Evolutionary conservation across 1,140 invertebrate genomes (phyloP).

Genomic region (Drosophila paulistorum): DNA sequence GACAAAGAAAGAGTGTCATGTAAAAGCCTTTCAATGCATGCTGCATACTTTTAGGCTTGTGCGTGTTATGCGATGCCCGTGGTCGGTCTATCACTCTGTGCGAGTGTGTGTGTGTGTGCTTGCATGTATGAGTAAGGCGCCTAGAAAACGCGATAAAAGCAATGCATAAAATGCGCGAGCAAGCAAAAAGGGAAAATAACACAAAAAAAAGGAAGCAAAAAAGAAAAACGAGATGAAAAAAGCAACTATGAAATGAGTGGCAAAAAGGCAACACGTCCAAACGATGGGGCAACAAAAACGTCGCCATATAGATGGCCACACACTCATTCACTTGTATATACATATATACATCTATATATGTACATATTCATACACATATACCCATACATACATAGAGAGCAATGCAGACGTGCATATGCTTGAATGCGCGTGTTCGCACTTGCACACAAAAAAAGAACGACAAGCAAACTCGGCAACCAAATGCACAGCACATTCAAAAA

Average conservation of each 20-base stretch:
- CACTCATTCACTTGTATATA: conserved; percentile 22
- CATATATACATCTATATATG: conserved; percentile 21
- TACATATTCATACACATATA: neutral
- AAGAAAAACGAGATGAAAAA: conserved; percentile 20
- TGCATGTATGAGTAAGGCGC: conserved; percentile 35
- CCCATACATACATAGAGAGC: conserved; percentile 40
- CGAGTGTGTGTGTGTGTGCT: conserved; percentile 19
- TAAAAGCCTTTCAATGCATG: conserved; percentile 77
- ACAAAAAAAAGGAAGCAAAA: conserved; percentile 22
- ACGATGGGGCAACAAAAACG: conserved; percentile 60
- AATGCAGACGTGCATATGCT: conserved; percentile 70
- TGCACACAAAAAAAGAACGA: conserved; percentile 57
- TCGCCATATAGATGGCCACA: conserved; percentile 39
- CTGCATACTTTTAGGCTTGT: conserved; percentile 73
- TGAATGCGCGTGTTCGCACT: conserved; percentile 80
- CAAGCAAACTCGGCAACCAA: conserved; percentile 46
- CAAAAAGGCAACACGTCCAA: conserved; percentile 73
- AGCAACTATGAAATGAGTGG: conserved; percentile 64
- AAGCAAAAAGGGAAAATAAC: conserved; percentile 27
- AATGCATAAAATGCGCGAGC: conserved; percentile 70
- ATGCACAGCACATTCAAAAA: conserved; percentile 70
- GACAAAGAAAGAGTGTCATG: conserved; percentile 52
- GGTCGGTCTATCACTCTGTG: conserved; percentile 10
- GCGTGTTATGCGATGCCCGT: conserved; percentile 53
- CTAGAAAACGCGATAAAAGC: conserved; percentile 80